phyloP scores from a whole-genome alignment of 2,888 invertebrate genomes.

The Portevinia maculata region DNA sequence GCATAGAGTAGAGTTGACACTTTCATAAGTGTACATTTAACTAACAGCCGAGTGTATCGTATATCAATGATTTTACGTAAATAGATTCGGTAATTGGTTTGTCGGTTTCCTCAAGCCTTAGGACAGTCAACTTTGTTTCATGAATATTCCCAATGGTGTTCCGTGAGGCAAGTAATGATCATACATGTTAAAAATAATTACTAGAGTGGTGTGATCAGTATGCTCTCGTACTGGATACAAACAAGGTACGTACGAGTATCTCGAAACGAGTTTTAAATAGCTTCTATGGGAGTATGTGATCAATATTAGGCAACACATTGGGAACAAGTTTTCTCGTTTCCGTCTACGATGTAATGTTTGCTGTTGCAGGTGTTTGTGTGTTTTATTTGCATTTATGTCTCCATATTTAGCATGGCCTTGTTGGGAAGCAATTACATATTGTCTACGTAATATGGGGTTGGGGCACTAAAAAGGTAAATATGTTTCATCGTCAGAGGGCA shows the following conservation, averaged over 20 bases:
- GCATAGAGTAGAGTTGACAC: conserved; percentile 2
- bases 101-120: conserved; percentile 57
- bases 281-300: conserved; percentile 18
- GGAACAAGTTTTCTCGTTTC: conserved; percentile 62
- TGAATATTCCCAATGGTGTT: conserved; percentile 4
- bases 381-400: conserved; percentile 44
- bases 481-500: background rate
- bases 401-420: conserved; percentile 40
- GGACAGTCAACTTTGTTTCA: conserved; percentile 52
- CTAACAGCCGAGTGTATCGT: conserved; percentile 36
- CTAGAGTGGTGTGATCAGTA: background rate
- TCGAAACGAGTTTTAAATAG: conserved; percentile 46
- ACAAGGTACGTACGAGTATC: conserved; percentile 4
- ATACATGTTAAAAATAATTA: background rate
- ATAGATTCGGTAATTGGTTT: conserved; percentile 49
- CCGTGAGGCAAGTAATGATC: conserved; percentile 18
- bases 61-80: conserved; percentile 36
- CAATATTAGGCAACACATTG: conserved; percentile 47
- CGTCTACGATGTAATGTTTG: conserved; percentile 46
- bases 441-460: conserved; percentile 27
- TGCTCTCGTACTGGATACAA: background rate
- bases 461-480: background rate
- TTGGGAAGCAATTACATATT: conserved; percentile 33
- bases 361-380: conserved; percentile 25
- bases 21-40: conserved; percentile 30